Percentiles rank a stretch among this genome's conserved stretches.
Evolutionary conservation across 2,113 vertebrate genomes (phyloP).

Genomic region (Pachycephala philippinensis): DNA sequence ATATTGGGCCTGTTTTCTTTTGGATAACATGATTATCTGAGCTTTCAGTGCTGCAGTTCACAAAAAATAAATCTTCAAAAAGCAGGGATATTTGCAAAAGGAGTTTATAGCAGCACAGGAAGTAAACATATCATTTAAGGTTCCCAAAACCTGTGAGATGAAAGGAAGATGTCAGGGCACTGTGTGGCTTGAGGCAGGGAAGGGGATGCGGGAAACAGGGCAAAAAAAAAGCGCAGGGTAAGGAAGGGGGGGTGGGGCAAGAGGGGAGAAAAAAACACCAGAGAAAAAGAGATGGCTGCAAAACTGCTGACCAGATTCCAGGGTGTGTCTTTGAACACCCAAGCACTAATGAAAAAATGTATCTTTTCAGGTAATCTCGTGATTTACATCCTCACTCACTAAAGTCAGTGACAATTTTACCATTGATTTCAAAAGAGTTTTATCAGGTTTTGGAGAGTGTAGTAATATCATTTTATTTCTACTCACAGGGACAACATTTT

Average conservation of each 20-base stretch:
- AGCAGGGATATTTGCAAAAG: neutral
- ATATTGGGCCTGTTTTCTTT: neutral
- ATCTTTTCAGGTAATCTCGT: neutral
- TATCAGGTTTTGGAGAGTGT: neutral
- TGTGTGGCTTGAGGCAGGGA: neutral
- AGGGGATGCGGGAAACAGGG: neutral
- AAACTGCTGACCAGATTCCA: neutral
- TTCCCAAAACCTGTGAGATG: neutral
- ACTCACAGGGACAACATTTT: neutral
- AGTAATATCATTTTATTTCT: neutral
- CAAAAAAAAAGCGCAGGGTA: rapidly evolving
- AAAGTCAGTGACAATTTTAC: neutral
- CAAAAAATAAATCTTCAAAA: neutral
- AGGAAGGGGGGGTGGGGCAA: neutral
- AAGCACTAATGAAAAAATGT: neutral
- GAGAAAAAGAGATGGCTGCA: neutral
- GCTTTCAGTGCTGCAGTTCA: neutral
- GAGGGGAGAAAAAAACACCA: neutral
- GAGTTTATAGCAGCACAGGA: neutral
- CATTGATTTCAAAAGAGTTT: neutral
- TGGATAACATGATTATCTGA: neutral
- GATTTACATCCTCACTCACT: neutral
- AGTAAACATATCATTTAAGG: neutral
- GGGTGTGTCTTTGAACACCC: neutral
- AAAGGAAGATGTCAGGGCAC: neutral